Base-by-base conservation (phyloP, 2,888 invertebrate species). In the Thumatha senex region DNA sequence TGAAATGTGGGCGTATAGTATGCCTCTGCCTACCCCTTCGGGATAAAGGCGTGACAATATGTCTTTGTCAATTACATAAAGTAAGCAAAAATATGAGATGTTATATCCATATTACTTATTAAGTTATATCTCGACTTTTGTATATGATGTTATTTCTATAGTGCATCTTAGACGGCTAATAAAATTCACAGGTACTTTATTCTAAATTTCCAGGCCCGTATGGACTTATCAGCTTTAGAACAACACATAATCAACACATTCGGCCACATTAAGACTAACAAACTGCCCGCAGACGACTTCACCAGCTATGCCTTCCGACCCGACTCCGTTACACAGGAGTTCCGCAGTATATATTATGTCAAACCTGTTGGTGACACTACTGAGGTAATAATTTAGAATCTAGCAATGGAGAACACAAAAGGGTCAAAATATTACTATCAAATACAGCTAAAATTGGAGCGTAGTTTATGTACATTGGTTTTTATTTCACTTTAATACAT, bases 291-390 rank as follows among this genome's bases (percentile, higher is more conserved):
- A 0, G 92, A 93, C n/a, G 93, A 96, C 80, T 95, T 95, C 76
- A 84, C 80, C 8, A 55, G 70, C 10, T 93, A 82, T 72, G 52
- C 67, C 24, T 91, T 86, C 75, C 78, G 72, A 13, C 89, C 89
- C 0, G 84, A 89, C 46, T 70, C 87, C 15, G 92, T 95, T 12
- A 94, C 94, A 5, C 85, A 92, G 0, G 86, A 92, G 39, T 96
- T 96, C 76, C 90, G 91, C 43, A 94, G 93, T 76, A 88, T 96
- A 0, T 96, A 95, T 77, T 95, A 95, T 73, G 93, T 97, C 0
- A 95, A 95, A 70, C 95, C 97, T 0, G 91, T 95, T 9, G 95
- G 95, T 62, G 96, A 96, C 73, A 89, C 94, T 10, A 94, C 93
- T 55, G 94, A 95, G 89, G 93, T 96, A 14, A 43, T 33, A 31